Percentiles rank a stretch among this genome's conserved stretches.
Conservation (phyloP, 2,797 vertebrate genomes). For the Lutjanus campechanus region DNA sequence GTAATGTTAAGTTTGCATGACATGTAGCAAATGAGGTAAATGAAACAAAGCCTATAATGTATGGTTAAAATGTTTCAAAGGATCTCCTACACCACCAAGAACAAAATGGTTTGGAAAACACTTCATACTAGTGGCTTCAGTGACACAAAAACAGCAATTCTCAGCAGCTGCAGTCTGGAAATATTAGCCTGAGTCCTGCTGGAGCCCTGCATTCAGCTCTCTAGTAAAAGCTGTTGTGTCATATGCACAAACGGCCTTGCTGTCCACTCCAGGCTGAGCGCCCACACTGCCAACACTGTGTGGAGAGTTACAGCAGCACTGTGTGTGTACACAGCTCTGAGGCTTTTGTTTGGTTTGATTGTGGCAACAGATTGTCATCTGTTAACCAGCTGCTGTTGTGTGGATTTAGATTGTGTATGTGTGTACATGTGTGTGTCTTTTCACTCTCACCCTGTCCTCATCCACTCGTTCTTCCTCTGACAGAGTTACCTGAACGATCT, state of each 20-base stretch:
- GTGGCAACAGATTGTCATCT: slow-evolving; percentile 6
- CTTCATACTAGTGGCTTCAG: neutral
- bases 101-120: neutral
- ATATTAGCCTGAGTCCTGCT: neutral
- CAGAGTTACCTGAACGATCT: slow-evolving; percentile 92
- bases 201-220: neutral
- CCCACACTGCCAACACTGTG: slow-evolving; percentile 18
- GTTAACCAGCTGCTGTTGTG: slow-evolving; percentile 8
- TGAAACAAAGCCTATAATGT: neutral
- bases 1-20: neutral
- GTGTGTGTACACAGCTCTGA: neutral
- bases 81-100: neutral
- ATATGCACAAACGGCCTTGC: neutral
- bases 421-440: neutral
- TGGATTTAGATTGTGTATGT: neutral
- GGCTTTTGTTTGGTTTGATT: slow-evolving; percentile 28
- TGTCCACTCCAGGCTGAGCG: slow-evolving; percentile 12
- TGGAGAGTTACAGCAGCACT: slow-evolving; percentile 16
- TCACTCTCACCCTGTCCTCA: neutral
- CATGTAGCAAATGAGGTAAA: neutral
- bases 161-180: neutral
- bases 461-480: slow-evolving; percentile 3
- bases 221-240: slow-evolving; percentile 10
- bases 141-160: neutral
- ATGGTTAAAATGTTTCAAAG: neutral